Base-by-base conservation (phyloP, 2,888 invertebrate genomes). In the Carterocephalus palaemon region DNA sequence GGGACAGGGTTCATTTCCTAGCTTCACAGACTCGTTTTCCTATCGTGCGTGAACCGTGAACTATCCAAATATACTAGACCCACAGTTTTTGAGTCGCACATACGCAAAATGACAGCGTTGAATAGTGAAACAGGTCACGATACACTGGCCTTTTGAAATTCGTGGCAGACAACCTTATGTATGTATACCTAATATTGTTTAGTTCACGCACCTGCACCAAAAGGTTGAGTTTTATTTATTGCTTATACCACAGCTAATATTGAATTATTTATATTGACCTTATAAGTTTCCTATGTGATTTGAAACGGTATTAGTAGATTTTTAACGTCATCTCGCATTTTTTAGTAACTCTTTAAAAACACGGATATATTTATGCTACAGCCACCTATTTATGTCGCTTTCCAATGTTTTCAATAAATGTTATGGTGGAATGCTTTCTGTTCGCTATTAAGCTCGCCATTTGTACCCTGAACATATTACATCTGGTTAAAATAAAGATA, bases 141-240 rank as follows among this genome's bases (percentile, higher is more conserved):
- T 55, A 54, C 40, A 46, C 49, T 54, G 54, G 59, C 43, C 46
- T 1, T 5, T 13, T 33, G 12, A 37, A 41, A 46, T 39, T 32
- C 37, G 29, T 24, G 45, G 52, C 41, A 47, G 43, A 46, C 50
- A 49, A 42, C 33, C 45, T 12, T 28, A 41, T 41, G 26, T 43
- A 19, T 41, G 39, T n/a, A n/a, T n/a, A n/a, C n/a, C n/a, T n/a
- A n/a, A n/a, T n/a, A 43, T 51, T 53, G 55, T 56, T 55, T 60
- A 62, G 52, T 54, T 59, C 47, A 48, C 53, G 53, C 62, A 63
- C 56, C 52, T 53, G 48, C 48, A 49, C 46, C 45, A 20, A 39
- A 51, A 57, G 47, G 50, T 52, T 55, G 56, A 51, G 47, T 42
- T 49, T 63, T 63, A 57, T 62, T 62, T 62, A 64, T 59, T 51